These are phyloP conservation scores for Callopanchax toddi DNA, from an alignment of 2,113 vertebrate genomes.

Conservation along the genomic window DNA sequence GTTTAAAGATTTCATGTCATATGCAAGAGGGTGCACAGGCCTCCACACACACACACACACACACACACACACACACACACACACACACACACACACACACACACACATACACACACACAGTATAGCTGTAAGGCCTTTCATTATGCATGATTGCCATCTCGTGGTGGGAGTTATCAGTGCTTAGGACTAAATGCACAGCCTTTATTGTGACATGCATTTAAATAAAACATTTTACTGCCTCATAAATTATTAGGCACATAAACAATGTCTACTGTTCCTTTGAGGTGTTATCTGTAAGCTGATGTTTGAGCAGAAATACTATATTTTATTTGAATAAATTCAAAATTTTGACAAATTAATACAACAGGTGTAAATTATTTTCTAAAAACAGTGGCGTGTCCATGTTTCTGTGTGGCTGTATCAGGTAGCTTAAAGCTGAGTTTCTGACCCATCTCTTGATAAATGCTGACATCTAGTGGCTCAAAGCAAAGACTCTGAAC, in stretches of 20 bases:
- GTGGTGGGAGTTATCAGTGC: constrained; percentile 52
- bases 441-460: constrained; percentile 46
- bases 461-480: constrained; percentile 75
- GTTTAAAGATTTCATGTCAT: constrained; percentile 22
- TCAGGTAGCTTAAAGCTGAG: not conserved
- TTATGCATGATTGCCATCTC: constrained; percentile 75
- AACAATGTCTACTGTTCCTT: not conserved
- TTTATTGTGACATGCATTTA: constrained; percentile 21
- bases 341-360: too few species aligned
- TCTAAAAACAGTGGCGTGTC: too few species aligned
- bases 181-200: constrained; percentile 14
- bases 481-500: not conserved
- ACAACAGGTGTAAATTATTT: too few species aligned
- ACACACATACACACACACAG: too few species aligned
- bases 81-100: not conserved
- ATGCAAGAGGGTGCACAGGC: constrained; percentile 25
- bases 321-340: too few species aligned
- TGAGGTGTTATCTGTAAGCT: not conserved
- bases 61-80: constrained; percentile 16
- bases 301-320: not conserved
- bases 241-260: not conserved
- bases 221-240: not conserved
- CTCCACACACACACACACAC: constrained; percentile 3
- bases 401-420: not conserved
- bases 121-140: constrained; percentile 18